Evolutionary conservation across 2,797 vertebrate species (phyloP).

Genomic region (Danio jaintianensis): DNA sequence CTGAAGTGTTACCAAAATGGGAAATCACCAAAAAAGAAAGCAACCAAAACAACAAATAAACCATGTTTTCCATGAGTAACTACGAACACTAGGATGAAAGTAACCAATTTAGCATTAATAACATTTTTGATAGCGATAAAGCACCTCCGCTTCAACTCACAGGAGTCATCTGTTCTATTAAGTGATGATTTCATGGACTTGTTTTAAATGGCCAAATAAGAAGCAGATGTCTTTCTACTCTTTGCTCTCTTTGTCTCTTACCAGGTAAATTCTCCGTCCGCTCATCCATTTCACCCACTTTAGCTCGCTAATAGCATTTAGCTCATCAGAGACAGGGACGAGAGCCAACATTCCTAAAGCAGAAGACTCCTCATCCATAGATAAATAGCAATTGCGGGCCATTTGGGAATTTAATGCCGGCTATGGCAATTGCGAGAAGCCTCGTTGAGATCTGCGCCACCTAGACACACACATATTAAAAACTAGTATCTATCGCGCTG

Average conservation of each 20-base stretch:
- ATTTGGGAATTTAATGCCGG: slow-evolving; percentile 76
- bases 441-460: slow-evolving; percentile 76
- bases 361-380: slow-evolving; percentile 42
- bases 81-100: not conserved
- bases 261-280: slow-evolving; percentile 44
- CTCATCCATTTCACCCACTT: slow-evolving; percentile 43
- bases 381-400: slow-evolving; percentile 55
- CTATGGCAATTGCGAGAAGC: slow-evolving; percentile 73
- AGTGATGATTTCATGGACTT: slow-evolving; percentile 40
- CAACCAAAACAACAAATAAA: not conserved
- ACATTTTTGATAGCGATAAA: not conserved
- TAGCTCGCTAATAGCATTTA: slow-evolving; percentile 73
- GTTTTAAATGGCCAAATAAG: slow-evolving; percentile 31
- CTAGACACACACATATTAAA: slow-evolving; percentile 68
- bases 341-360: slow-evolving; percentile 68
- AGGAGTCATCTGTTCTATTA: slow-evolving; percentile 24
- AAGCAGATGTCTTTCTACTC: slow-evolving; percentile 28
- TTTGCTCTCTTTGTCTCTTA: slow-evolving; percentile 35
- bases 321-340: slow-evolving; percentile 74
- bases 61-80: not conserved
- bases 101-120: not conserved
- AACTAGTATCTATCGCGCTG: slow-evolving; percentile 72
- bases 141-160: slow-evolving; percentile 1
- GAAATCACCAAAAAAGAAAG: not conserved
- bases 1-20: not conserved